Conservation (phyloP, 2,888 invertebrate species). For the Calameuta idolon region DNA sequence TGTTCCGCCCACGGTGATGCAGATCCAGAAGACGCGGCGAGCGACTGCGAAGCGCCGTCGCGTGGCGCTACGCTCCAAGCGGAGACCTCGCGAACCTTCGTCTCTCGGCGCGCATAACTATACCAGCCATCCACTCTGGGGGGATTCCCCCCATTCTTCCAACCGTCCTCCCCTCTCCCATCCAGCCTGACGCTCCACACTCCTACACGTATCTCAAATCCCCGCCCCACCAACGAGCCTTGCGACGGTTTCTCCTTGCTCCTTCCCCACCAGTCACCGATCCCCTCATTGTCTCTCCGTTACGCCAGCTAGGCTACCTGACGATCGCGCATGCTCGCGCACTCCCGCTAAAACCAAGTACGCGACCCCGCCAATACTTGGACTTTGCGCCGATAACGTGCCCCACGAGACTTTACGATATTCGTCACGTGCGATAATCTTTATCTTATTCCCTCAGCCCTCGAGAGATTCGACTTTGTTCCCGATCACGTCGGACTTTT, state of each 20-base stretch:
- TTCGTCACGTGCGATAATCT: background rate
- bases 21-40: slow-evolving; percentile 2
- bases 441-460: background rate
- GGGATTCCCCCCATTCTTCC: slow-evolving; percentile 11
- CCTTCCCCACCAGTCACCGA: slow-evolving; percentile 18
- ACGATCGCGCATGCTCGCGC: background rate
- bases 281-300: background rate
- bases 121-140: slow-evolving; percentile 10
- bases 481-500: background rate
- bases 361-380: background rate
- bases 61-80: slow-evolving; percentile 60
- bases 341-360: background rate
- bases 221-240: slow-evolving; percentile 24
- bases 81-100: slow-evolving; percentile 65
- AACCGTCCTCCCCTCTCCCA: slow-evolving; percentile 1
- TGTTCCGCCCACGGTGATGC: background rate
- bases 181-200: background rate
- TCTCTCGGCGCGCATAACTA: slow-evolving; percentile 10
- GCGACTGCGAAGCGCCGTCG: slow-evolving; percentile 42
- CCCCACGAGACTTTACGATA: background rate
- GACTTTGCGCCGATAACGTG: background rate
- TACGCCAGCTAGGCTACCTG: background rate
- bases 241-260: slow-evolving; percentile 17
- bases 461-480: background rate
- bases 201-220: background rate